Conservation (phyloP, 2,888 invertebrate species). For the Philereme transversata region DNA sequence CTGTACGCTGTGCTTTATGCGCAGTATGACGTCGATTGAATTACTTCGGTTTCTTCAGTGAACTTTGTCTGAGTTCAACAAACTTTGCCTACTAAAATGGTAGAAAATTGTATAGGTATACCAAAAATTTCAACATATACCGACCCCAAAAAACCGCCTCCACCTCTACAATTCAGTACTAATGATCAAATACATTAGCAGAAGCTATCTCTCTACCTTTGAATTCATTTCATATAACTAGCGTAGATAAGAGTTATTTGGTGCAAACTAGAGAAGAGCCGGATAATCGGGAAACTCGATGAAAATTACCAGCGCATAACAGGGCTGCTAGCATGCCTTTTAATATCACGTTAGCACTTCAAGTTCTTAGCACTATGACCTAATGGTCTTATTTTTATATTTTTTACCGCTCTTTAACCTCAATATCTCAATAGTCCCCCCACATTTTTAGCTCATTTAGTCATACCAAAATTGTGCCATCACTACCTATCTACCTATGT, state of each 20-base stretch:
- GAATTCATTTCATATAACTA: conserved; percentile 33
- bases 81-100: background rate
- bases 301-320: too few relatives aligned
- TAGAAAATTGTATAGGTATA: conserved; percentile 13
- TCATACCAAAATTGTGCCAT: too few relatives aligned
- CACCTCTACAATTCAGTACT: conserved; percentile 24
- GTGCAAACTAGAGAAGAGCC: background rate
- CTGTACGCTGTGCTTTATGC: too few relatives aligned
- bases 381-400: too few relatives aligned
- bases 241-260: conserved; percentile 13
- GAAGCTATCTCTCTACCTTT: conserved; percentile 28
- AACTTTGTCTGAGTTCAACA: background rate
- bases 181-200: conserved; percentile 40
- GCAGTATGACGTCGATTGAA: too few relatives aligned
- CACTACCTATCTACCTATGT: too few relatives aligned
- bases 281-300: background rate
- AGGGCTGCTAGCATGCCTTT: too few relatives aligned
- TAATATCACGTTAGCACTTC: too few relatives aligned
- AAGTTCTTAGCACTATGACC: too few relatives aligned
- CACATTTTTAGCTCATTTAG: too few relatives aligned
- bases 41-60: background rate
- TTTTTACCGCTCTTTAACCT: too few relatives aligned
- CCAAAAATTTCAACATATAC: conserved; percentile 6
- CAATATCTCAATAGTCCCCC: too few relatives aligned
- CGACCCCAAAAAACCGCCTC: conserved; percentile 11